Evolutionary conservation across 2,797 vertebrate species (phyloP).

Genomic region (Oreochromis mossambicus): DNA sequence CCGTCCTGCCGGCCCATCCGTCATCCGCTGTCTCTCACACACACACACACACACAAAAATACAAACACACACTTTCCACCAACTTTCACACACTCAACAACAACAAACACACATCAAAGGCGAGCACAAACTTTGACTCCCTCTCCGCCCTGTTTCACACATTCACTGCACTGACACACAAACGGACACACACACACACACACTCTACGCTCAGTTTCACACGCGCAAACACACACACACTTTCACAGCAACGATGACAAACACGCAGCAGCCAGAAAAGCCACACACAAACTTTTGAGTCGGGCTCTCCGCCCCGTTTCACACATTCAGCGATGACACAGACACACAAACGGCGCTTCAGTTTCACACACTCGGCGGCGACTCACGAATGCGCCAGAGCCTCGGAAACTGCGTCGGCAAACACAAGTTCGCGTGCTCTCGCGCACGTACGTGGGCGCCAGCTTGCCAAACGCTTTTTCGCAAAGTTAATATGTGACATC

Average conservation of each 20-base stretch:
- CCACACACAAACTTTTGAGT: conserved; percentile 19
- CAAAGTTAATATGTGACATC: neutral
- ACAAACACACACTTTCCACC: conserved; percentile 15
- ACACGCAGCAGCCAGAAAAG: conserved; percentile 25
- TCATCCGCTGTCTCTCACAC: conserved; percentile 90
- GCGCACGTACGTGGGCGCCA: neutral
- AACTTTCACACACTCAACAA: conserved; percentile 43
- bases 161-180: conserved; percentile 24
- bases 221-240: neutral
- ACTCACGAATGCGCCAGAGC: conserved; percentile 7
- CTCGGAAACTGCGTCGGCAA: neutral
- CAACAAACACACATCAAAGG: conserved; percentile 39
- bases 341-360: neutral
- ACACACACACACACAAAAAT: conserved; percentile 62
- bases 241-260: neutral
- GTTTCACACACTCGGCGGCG: neutral
- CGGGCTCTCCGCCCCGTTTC: conserved; percentile 45
- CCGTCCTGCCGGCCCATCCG: conserved; percentile 89
- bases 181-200: neutral
- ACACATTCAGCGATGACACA: conserved; percentile 40
- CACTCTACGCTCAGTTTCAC: neutral
- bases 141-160: conserved; percentile 58
- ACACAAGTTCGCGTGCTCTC: neutral
- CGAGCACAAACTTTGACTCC: conserved; percentile 13
- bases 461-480: conserved; percentile 8